Evolutionary conservation across 2,797 vertebrate species (phyloP).

Genomic region (Acanthiza pusilla): DNA sequence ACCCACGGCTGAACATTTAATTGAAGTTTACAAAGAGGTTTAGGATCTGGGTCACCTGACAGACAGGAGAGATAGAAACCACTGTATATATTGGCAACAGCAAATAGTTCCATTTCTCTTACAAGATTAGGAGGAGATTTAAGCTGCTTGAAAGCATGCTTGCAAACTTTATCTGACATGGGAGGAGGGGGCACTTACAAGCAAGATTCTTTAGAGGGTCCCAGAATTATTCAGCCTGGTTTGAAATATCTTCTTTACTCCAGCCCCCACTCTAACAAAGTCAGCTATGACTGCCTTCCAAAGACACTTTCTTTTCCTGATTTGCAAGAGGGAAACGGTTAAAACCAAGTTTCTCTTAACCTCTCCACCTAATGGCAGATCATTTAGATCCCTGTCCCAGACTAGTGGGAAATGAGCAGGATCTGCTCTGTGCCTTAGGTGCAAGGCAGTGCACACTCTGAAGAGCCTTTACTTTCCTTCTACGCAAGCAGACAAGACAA

Average conservation of each 20-base stretch:
- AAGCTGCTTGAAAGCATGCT: not conserved
- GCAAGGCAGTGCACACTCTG: not conserved
- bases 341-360: not conserved
- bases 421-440: not conserved
- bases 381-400: not conserved
- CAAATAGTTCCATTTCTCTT: conserved; percentile 18
- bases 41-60: conserved; percentile 1
- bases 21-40: conserved; percentile 19
- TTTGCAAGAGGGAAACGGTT: not conserved
- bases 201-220: not conserved
- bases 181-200: not conserved
- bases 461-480: not conserved
- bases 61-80: conserved; percentile 1
- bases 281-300: not conserved
- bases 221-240: not conserved
- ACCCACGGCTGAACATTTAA: not conserved
- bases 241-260: not conserved
- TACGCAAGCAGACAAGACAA: not conserved
- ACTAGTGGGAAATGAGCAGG: not conserved
- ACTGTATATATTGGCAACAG: not conserved
- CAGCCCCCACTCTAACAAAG: accelerated
- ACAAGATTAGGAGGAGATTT: conserved; percentile 5
- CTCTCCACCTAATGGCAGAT: not conserved
- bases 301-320: not conserved
- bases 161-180: not conserved